Conservation (phyloP, 1,140 invertebrate species). For the Orchestia grillus region DNA sequence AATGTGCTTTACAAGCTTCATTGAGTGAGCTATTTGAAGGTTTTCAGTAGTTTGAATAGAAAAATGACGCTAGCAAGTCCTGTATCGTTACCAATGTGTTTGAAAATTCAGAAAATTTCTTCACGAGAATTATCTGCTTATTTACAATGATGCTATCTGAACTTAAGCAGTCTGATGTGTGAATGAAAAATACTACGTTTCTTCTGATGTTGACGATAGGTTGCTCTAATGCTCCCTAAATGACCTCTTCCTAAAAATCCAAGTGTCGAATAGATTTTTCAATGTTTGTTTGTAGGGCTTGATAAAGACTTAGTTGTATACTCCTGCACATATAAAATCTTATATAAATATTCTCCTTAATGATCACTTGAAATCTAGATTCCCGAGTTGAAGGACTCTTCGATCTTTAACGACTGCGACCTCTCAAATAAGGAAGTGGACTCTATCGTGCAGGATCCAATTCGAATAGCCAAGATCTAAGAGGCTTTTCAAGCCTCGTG, state of each 20-base stretch:
- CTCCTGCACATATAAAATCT: neutral
- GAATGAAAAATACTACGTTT: neutral
- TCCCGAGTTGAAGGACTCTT: neutral
- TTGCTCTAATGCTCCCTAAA: neutral
- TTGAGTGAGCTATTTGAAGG: neutral
- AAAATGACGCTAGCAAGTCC: neutral
- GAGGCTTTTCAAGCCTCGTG: neutral
- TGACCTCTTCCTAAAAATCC: neutral
- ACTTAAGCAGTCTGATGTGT: neutral
- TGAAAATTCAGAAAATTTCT: neutral
- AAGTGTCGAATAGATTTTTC: neutral
- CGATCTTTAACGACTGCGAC: neutral
- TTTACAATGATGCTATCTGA: neutral
- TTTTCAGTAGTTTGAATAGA: neutral
- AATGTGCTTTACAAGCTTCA: neutral
- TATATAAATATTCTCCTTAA: neutral
- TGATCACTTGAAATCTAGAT: constrained; percentile 1
- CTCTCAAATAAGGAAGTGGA: neutral
- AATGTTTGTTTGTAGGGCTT: neutral
- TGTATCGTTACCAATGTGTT: neutral
- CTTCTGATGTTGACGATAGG: neutral
- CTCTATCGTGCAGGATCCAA: neutral
- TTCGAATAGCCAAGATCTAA: neutral
- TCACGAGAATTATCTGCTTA: neutral
- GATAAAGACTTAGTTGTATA: neutral